Conservation (phyloP, 2,113 vertebrate genomes). For the Lampris incognitus region DNA sequence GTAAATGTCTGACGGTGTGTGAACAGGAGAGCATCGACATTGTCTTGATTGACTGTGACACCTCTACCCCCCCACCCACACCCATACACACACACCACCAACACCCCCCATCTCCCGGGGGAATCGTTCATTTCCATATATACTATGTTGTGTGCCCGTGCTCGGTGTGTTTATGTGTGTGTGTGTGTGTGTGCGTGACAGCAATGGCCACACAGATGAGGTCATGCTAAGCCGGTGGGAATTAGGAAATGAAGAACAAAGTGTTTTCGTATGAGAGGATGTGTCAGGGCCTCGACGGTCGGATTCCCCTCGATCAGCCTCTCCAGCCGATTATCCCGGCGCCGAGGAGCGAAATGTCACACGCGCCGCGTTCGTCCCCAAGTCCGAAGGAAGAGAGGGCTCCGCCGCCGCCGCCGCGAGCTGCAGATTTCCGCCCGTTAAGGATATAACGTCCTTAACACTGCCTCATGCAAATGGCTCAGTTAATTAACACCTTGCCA, state of each 20-base stretch:
- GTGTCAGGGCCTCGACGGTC: constrained; percentile 44
- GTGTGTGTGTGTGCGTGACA: constrained; percentile 43
- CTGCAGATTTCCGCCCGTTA: constrained; percentile 55
- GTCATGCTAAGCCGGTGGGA: constrained; percentile 18
- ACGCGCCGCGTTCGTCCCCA: constrained; percentile 65
- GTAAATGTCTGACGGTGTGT: constrained; percentile 44
- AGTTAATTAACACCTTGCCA: constrained; percentile 71
- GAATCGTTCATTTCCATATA: constrained; percentile 65
- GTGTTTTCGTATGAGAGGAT: constrained; percentile 46
- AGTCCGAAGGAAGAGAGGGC: constrained; percentile 59
- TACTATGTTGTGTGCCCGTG: constrained; percentile 51
- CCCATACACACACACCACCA: too few relatives aligned
- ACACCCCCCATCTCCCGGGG: constrained; percentile 42
- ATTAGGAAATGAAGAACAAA: constrained; percentile 63
- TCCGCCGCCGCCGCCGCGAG: constrained; percentile 48
- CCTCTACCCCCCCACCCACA: constrained; percentile 49
- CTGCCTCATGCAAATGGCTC: constrained; percentile 66
- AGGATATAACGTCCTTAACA: constrained; percentile 30
- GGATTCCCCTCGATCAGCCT: constrained; percentile 68
- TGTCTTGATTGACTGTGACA: constrained; percentile 68
- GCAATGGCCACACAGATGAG: constrained; percentile 14
- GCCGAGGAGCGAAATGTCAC: constrained; percentile 63
- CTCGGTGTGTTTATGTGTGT: constrained; percentile 9
- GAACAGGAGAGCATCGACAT: constrained; percentile 38
- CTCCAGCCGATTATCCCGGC: constrained; percentile 66